Conservation (phyloP, 2,888 invertebrate genomes). For the Hyalella azteca region DNA sequence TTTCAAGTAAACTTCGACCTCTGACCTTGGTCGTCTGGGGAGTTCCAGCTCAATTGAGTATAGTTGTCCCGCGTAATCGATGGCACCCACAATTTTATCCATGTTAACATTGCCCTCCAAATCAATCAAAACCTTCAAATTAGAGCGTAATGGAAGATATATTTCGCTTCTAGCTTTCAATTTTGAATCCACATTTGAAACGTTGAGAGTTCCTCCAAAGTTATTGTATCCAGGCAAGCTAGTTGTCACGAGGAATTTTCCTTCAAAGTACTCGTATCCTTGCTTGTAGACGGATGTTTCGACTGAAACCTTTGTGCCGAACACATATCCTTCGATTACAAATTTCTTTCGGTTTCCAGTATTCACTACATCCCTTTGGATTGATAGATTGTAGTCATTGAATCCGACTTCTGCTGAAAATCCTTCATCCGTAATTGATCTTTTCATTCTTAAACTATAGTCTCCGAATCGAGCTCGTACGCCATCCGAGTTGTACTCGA, state of each 20-base stretch:
- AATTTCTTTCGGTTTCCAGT: slow-evolving; percentile 44
- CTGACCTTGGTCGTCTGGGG: slow-evolving; percentile 24
- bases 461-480: slow-evolving; percentile 47
- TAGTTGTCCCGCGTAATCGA: slow-evolving; percentile 42
- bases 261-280: slow-evolving; percentile 44
- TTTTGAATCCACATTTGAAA: slow-evolving; percentile 33
- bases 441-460: slow-evolving; percentile 45
- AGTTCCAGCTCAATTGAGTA: slow-evolving; percentile 41
- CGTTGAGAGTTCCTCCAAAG: slow-evolving; percentile 48
- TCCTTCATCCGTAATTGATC: slow-evolving; percentile 47
- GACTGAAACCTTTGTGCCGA: slow-evolving; percentile 45
- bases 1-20: slow-evolving; percentile 36
- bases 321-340: slow-evolving; percentile 49
- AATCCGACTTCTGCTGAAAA: slow-evolving; percentile 51
- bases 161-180: slow-evolving; percentile 42
- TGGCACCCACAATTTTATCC: slow-evolving; percentile 39
- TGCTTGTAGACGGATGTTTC: slow-evolving; percentile 45
- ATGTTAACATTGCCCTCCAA: slow-evolving; percentile 22
- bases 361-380: slow-evolving; percentile 47
- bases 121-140: neutral
- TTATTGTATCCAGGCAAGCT: slow-evolving; percentile 44
- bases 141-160: slow-evolving; percentile 39
- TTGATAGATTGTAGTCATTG: slow-evolving; percentile 50
- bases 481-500: slow-evolving; percentile 53
- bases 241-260: slow-evolving; percentile 50